phyloP scores from a whole-genome alignment of 2,113 vertebrate genomes.

The Charina bottae region DNA sequence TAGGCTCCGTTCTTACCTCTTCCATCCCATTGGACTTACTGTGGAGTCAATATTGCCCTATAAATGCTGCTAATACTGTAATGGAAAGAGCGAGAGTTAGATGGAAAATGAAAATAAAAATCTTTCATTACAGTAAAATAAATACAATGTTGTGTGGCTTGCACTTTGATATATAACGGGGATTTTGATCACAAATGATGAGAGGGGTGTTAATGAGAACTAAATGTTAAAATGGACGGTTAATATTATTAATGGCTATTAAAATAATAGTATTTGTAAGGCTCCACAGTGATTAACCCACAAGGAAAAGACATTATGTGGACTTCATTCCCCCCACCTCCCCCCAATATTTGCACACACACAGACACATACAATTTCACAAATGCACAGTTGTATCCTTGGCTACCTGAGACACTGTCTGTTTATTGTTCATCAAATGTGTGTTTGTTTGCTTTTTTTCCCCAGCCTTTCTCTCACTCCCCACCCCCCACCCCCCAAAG shows the following conservation, averaged over 20 bases:
- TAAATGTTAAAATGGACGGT: conserved; percentile 34
- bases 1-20: background rate
- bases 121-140: background rate
- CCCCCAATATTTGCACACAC: fast-evolving
- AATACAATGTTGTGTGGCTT: background rate
- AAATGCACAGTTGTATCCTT: background rate
- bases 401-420: background rate
- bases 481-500: conserved; percentile 41
- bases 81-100: conserved; percentile 28
- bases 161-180: conserved; percentile 12
- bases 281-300: conserved; percentile 58
- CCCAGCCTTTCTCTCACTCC: conserved; percentile 39
- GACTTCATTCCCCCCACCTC: background rate
- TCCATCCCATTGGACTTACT: background rate
- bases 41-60: background rate
- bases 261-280: conserved; percentile 47
- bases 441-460: conserved; percentile 52
- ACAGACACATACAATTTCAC: fast-evolving
- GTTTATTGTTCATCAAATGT: background rate
- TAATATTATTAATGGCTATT: conserved; percentile 62
- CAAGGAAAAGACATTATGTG: background rate
- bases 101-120: conserved; percentile 36
- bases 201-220: conserved; percentile 49
- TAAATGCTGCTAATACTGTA: conserved; percentile 16
- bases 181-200: conserved; percentile 38